Conservation (phyloP, 2,797 vertebrate genomes). For the Micrastur ruficollis region DNA sequence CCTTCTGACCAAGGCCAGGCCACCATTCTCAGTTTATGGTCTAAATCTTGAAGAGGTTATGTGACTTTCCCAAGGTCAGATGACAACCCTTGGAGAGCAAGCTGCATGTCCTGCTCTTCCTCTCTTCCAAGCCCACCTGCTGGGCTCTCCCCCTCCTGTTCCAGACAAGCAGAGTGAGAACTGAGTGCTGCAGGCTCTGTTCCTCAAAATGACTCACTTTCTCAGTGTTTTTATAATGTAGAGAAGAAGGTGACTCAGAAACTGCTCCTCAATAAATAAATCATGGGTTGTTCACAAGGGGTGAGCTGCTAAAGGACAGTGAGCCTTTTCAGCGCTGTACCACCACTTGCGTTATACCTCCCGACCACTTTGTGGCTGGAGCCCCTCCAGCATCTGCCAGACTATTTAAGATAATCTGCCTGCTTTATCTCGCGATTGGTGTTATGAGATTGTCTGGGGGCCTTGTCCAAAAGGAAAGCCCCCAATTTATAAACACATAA, state of each 20-base stretch:
- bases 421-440: constrained; percentile 16
- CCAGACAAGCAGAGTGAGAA: not conserved
- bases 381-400: constrained; percentile 35
- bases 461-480: not conserved
- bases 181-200: not conserved
- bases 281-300: not conserved
- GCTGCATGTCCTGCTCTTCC: not conserved
- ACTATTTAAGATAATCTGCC: constrained; percentile 18
- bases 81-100: not conserved
- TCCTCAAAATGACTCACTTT: constrained; percentile 54
- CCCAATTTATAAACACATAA: not conserved
- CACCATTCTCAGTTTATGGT: not conserved
- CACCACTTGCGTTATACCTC: not conserved
- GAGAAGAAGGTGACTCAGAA: constrained; percentile 57
- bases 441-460: constrained; percentile 21
- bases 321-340: not conserved
- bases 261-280: constrained; percentile 42
- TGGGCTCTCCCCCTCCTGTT: not conserved
- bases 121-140: not conserved
- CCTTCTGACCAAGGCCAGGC: not conserved
- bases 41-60: not conserved
- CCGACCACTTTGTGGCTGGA: not conserved
- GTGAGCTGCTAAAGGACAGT: constrained; percentile 12
- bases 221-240: constrained; percentile 31
- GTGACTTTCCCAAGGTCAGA: constrained; percentile 4